Conservation (phyloP, 1,140 invertebrate genomes). For the Brachionus sp. region DNA sequence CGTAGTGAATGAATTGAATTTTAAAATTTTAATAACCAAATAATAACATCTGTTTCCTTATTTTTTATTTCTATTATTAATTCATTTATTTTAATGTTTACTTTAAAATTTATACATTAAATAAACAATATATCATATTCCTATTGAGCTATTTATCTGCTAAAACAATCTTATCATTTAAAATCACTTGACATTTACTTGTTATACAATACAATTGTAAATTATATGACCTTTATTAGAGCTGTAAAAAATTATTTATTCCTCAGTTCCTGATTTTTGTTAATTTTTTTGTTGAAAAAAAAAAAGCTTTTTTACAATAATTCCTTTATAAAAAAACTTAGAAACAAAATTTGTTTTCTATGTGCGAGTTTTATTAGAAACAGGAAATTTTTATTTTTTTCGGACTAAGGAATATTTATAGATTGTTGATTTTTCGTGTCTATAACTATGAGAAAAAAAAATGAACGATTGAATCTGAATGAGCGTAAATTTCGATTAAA, state of each 20-base stretch:
- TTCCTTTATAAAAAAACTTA: not conserved
- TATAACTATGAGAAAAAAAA: not conserved
- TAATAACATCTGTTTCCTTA: not conserved
- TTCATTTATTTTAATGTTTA: not conserved
- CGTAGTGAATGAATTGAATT: not conserved
- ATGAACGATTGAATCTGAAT: not conserved
- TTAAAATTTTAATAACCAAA: not conserved
- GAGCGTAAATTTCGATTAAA: slow-evolving; percentile 2
- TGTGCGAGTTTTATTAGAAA: not conserved
- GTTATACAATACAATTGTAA: not conserved
- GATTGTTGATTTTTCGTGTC: not conserved
- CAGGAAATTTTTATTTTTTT: slow-evolving; percentile 5
- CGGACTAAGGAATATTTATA: not conserved
- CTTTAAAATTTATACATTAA: not conserved
- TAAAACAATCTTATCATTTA: not conserved
- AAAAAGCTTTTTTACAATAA: not conserved
- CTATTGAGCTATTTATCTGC: not conserved
- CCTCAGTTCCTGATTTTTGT: not conserved
- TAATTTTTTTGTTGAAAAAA: not conserved
- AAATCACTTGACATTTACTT: not conserved
- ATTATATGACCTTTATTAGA: not conserved
- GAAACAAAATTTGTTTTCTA: not conserved
- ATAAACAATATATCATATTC: not conserved
- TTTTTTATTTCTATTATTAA: not conserved
- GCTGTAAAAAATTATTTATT: not conserved